These are phyloP conservation scores for Pemphigus obesinymphae DNA, from an alignment of 1,140 invertebrate species.

Conservation along the genomic window DNA sequence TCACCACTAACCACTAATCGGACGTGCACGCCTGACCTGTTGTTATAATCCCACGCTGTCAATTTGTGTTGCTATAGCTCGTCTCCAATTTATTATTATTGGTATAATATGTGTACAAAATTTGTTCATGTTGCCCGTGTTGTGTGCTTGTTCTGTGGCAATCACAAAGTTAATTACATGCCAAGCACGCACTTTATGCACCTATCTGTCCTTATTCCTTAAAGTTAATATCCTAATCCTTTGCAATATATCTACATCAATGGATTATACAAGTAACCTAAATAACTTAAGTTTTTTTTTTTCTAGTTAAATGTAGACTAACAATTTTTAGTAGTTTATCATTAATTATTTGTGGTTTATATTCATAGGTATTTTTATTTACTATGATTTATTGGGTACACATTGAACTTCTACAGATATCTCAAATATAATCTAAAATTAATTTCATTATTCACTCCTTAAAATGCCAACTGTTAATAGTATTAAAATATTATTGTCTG, in stretches of 20 bases:
- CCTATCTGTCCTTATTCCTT: slow-evolving; percentile 28
- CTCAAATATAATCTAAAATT: too few species aligned
- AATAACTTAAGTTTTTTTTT: background rate
- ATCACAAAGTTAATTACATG: slow-evolving; percentile 33
- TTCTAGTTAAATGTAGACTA: background rate
- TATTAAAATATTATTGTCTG: too few species aligned
- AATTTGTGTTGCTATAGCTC: slow-evolving; percentile 41
- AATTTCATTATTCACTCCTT: too few species aligned
- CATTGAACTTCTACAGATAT: too few species aligned
- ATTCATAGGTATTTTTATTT: background rate
- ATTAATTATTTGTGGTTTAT: background rate
- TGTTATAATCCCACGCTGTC: slow-evolving; percentile 40
- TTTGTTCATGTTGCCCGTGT: slow-evolving; percentile 31
- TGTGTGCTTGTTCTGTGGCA: slow-evolving; percentile 38
- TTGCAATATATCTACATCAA: slow-evolving; percentile 2
- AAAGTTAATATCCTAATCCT: background rate
- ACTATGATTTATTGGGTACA: too few species aligned
- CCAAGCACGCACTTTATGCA: slow-evolving; percentile 35
- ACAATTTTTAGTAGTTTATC: background rate
- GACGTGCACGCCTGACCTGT: slow-evolving; percentile 41
- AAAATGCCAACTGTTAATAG: too few species aligned
- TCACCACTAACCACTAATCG: slow-evolving; percentile 44
- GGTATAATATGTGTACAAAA: slow-evolving; percentile 34
- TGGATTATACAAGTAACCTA: slow-evolving; percentile 31
- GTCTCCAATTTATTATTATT: slow-evolving; percentile 37